Base-by-base conservation (phyloP, 2,888 invertebrate genomes). In the Allophyes oxyacanthae region DNA sequence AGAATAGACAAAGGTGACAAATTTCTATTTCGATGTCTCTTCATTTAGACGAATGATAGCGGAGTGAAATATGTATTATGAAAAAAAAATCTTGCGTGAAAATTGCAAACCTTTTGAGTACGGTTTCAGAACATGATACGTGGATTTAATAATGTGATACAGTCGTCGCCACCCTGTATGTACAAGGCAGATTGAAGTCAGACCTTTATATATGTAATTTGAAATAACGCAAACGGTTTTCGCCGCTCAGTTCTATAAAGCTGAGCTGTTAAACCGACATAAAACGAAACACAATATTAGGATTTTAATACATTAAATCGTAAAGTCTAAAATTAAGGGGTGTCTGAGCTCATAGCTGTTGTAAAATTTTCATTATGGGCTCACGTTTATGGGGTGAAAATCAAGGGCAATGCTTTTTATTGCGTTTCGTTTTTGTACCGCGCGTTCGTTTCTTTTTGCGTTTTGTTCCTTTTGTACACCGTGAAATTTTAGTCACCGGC, bases 331-430 rank as follows among this genome's bases (percentile, higher is more conserved):
- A 72, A 67, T 76, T 66, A 74, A 72, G 53, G 56, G 48, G 56
- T 60, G 46, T 48, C 48, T 65, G 49, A 49, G 55, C 64, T 65
- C 45, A 64, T 65, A 37, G 53, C 61, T 43, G 48, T 42, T 60
- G 56, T 76, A 63, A 76, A 64, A 71, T 67, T 67, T 71, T 71
- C 58, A 73, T 69, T 71, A 72, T 64, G 26, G 34, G 8, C 38
- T 37, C 44, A 20, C 42, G 20, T 58, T 53, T 46, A 41, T 60
- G 36, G 45, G 41, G 42, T 14, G 37, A 37, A 10, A 38, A 37
- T 43, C 49, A 52, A 43, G 48, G 55, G 15, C n/a, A 43, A 15
- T 26, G 33, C 11, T 14, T 38, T 50, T 43, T 30, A 36, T 25
- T 25, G 2, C 0, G 6, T 32, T 42, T 37, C 1, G 15, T 15